These are phyloP conservation scores for Neodiprion fabricii DNA, from an alignment of 1,140 invertebrate genomes.

Conservation along the genomic window DNA sequence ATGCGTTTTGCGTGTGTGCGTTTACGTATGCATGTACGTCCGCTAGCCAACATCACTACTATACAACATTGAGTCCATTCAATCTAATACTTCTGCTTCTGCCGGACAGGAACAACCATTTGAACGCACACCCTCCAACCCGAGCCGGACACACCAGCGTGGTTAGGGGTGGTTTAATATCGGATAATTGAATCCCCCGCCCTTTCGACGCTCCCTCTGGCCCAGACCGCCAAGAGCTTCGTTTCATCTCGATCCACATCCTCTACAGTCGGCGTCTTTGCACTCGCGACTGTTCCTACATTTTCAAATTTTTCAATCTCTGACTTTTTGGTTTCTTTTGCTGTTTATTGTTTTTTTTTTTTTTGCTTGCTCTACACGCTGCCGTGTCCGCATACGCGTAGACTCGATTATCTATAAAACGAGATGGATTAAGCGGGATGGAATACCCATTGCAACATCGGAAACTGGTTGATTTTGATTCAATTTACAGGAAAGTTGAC, in stretches of 20 bases:
- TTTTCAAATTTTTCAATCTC: too few species aligned
- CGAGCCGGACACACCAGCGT: slow-evolving; percentile 50
- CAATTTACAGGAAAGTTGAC: too few species aligned
- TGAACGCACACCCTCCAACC: slow-evolving; percentile 49
- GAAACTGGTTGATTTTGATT: too few species aligned
- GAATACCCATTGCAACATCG: too few species aligned
- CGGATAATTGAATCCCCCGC: slow-evolving; percentile 62
- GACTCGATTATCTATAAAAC: too few species aligned
- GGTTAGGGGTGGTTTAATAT: slow-evolving; percentile 62
- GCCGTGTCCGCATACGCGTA: too few species aligned
- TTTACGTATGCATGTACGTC: slow-evolving; percentile 38
- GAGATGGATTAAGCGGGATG: too few species aligned
- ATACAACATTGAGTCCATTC: slow-evolving; percentile 55
- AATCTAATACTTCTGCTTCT: slow-evolving; percentile 57
- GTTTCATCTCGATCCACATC: too few species aligned
- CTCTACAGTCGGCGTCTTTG: not conserved
- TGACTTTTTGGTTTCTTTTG: too few species aligned
- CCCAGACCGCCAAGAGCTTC: slow-evolving; percentile 2
- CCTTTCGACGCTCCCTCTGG: slow-evolving; percentile 33
- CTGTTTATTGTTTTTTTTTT: too few species aligned
- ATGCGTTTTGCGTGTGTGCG: too few species aligned
- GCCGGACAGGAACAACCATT: slow-evolving; percentile 50
- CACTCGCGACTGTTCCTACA: not conserved
- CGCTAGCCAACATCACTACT: slow-evolving; percentile 53
- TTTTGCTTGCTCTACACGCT: too few species aligned